phyloP scores from a whole-genome alignment of 2,888 invertebrate species.

The Sarcophaga rosellei region DNA sequence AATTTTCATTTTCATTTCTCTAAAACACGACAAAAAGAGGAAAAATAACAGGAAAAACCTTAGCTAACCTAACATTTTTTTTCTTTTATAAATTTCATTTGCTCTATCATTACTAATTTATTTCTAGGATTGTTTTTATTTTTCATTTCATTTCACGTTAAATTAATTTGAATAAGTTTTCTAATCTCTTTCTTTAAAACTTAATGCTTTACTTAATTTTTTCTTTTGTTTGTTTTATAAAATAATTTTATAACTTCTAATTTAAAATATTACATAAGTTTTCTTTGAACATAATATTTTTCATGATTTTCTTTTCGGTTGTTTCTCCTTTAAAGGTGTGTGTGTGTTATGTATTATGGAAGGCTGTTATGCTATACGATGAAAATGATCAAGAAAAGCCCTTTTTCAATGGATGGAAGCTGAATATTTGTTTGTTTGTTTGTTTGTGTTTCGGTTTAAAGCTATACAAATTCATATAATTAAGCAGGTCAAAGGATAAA shows the following conservation, averaged over 20 bases:
- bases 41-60: too few relatives aligned
- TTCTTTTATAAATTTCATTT: conserved; percentile 16
- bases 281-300: too few relatives aligned
- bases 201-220: too few relatives aligned
- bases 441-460: background rate
- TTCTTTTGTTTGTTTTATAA: too few relatives aligned
- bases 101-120: conserved; percentile 9
- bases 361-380: conserved; percentile 53
- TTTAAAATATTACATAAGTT: too few relatives aligned
- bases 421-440: conserved; percentile 30
- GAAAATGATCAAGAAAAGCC: conserved; percentile 59
- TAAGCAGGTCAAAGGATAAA: background rate
- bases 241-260: too few relatives aligned
- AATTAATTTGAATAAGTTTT: too few relatives aligned
- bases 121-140: conserved; percentile 69
- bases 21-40: conserved; percentile 2
- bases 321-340: conserved; percentile 35
- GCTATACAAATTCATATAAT: background rate
- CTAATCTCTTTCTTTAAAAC: too few relatives aligned
- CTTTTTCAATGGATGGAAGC: conserved; percentile 63
- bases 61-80: too few relatives aligned
- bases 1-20: background rate
- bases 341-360: conserved; percentile 59
- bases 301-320: background rate
- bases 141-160: background rate